Evolutionary conservation across 2,888 invertebrate genomes (phyloP), one percentile per base, ranked within the genome.

Genomic region (Geotrupes spiniger): DNA sequence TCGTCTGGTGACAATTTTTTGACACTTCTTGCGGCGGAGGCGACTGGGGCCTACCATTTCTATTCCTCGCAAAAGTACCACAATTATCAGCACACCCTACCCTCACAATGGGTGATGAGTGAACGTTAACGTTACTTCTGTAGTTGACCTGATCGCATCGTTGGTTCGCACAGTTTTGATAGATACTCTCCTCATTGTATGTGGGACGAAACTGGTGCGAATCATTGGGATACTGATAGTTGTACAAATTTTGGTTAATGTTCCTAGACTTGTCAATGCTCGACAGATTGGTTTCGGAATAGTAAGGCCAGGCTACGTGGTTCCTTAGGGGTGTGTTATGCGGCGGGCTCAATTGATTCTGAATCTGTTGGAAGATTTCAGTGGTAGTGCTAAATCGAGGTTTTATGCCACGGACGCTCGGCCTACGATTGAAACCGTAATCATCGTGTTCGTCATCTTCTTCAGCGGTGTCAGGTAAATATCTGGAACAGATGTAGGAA

Each of bases 361-460:
- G 87, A 77, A 90, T 85, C 67, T 90, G 90, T 60, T 89, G 84
- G 0, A 91, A 75, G 29, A 91, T 87, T 62, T 89, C 89, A 53
- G 85, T 87, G 3, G 84, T 84, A 0, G 89, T 85, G 8, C 87
- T 88, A 54, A 90, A 85, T 56, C 89, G 83, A n/a, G 91, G 87
- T 65, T 92, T 92, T 53, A 93, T 92, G 0, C 92, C 92, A 1
- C 91, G 81, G 1, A 93, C 92, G 1, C 90, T 89, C 0, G 92
- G 92, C n/a, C 92, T 78, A 27, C 89, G 81, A 63, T 90, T 89
- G 70, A 93, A 92, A 1, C 92, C 92, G 62, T 92, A 92, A 66
- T 92, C 92, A 60, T 92, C 91, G 59, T 90, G 88, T 58, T 91
- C 90, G 49, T 88, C 86, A 41, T 88, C 89, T 49, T 82, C 76